A percentile compares a stretch with the other conserved stretches of the same genome.
Evolutionary conservation across 2,888 invertebrate genomes (phyloP).

Genomic region (Clepsis dumicolana): DNA sequence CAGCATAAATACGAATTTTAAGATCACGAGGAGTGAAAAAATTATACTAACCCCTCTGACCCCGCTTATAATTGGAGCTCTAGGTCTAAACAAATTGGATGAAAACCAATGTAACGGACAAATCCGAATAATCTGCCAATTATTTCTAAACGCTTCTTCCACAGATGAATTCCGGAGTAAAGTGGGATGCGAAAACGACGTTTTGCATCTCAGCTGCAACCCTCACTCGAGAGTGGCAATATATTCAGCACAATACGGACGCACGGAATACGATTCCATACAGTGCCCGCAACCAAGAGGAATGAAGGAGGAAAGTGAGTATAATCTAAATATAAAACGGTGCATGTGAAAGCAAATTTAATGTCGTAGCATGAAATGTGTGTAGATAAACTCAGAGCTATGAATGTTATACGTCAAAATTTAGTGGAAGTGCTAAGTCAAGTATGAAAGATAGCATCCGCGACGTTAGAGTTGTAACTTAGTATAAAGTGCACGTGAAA

Average conservation of each 20-base stretch:
- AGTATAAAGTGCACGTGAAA: not conserved
- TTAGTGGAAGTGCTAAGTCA: not conserved
- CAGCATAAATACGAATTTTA: too few relatives aligned
- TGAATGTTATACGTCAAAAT: not conserved
- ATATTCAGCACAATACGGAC: slow-evolving; percentile 96
- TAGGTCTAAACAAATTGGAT: slow-evolving; percentile 22
- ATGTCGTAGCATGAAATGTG: not conserved
- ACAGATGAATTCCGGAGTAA: slow-evolving; percentile 97
- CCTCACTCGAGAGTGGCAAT: slow-evolving; percentile 95
- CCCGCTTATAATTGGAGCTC: slow-evolving; percentile 19
- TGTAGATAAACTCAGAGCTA: not conserved
- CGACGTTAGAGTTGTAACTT: not conserved
- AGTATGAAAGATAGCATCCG: not conserved
- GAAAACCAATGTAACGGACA: slow-evolving; percentile 11
- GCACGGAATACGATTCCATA: slow-evolving; percentile 94
- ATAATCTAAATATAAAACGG: slow-evolving; percentile 23
- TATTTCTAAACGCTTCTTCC: slow-evolving; percentile 21
- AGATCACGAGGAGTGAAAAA: too few relatives aligned
- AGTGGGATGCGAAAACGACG: slow-evolving; percentile 96
- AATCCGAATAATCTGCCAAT: slow-evolving; percentile 13
- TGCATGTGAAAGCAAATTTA: not conserved
- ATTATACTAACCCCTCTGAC: not conserved
- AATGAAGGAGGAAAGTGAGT: slow-evolving; percentile 95
- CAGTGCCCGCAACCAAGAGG: slow-evolving; percentile 95
- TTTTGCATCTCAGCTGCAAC: slow-evolving; percentile 94